A percentile compares a stretch with the other conserved stretches of the same genome.
phyloP scores from a whole-genome alignment of 2,888 invertebrate species.

The Anoncus sp. region DNA sequence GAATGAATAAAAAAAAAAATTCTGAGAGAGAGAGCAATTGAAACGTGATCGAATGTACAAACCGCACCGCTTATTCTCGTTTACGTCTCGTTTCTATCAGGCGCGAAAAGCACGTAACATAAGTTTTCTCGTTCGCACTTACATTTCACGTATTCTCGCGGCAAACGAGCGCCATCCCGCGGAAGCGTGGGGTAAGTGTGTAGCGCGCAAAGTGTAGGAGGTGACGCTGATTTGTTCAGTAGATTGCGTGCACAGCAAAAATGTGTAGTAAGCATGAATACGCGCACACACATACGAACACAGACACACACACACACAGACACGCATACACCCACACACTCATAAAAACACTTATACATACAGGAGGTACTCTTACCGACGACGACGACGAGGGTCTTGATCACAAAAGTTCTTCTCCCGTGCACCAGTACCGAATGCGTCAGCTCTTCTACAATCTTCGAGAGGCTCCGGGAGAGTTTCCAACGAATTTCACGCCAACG shows the following conservation, averaged over 20 bases:
- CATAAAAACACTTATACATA: neutral
- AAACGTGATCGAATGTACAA: constrained; percentile 46
- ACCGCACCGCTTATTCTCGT: constrained; percentile 48
- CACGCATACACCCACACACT: constrained; percentile 17
- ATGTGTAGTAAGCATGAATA: constrained; percentile 6
- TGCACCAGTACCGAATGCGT: constrained; percentile 43
- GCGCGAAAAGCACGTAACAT: constrained; percentile 35
- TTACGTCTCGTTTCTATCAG: constrained; percentile 15
- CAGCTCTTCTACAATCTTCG: constrained; percentile 48
- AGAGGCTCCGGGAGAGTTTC: constrained; percentile 47
- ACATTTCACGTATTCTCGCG: constrained; percentile 38
- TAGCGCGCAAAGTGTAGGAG: constrained; percentile 1
- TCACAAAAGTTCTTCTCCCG: constrained; percentile 61
- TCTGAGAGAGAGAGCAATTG: constrained; percentile 39
- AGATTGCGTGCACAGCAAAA: constrained; percentile 30
- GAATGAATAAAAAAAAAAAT: constrained; percentile 16
- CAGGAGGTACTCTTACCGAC: constrained; percentile 10
- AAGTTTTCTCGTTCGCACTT: constrained; percentile 53
- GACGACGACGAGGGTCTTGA: constrained; percentile 50
- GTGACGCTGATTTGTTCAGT: constrained; percentile 1
- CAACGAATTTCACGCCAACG: constrained; percentile 63
- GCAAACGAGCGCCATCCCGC: constrained; percentile 18
- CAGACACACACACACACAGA: constrained; percentile 19
- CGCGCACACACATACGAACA: constrained; percentile 22
- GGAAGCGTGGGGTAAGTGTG: constrained; percentile 29